These are phyloP conservation scores for Dinocampus coccinellae DNA, from an alignment of 2,888 invertebrate species.

Conservation along the genomic window DNA sequence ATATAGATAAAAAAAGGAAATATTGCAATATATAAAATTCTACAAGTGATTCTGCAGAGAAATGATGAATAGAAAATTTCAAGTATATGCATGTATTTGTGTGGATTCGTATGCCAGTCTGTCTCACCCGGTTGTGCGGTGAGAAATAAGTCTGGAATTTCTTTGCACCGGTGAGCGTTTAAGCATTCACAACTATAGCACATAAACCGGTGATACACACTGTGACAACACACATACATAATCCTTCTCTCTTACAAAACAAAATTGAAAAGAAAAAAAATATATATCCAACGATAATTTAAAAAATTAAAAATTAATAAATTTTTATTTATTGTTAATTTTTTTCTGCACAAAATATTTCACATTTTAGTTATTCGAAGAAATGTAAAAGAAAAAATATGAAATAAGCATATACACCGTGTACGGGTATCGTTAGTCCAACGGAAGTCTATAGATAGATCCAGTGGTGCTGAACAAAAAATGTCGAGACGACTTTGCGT, in stretches of 20 bases:
- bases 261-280: background rate
- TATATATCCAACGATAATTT: background rate
- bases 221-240: no score
- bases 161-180: background rate
- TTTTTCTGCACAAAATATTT: no score
- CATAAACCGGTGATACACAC: background rate
- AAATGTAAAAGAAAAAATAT: no score
- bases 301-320: background rate
- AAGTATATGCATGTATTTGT: no score
- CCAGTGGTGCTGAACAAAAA: no score
- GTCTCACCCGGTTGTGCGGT: background rate
- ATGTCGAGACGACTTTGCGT: no score
- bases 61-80: background rate
- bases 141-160: constrained; percentile 3
- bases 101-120: background rate
- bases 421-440: no score
- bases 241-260: no score
- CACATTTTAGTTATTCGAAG: no score
- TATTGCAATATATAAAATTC: background rate
- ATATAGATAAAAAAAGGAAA: background rate
- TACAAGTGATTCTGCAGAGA: background rate
- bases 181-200: constrained; percentile 3
- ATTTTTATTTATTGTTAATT: no score
- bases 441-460: no score
- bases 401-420: no score